Evolutionary conservation across 2,113 vertebrate genomes (phyloP), one percentile per base, ranked within the genome.

Genomic region (Capreolus pygargus): DNA sequence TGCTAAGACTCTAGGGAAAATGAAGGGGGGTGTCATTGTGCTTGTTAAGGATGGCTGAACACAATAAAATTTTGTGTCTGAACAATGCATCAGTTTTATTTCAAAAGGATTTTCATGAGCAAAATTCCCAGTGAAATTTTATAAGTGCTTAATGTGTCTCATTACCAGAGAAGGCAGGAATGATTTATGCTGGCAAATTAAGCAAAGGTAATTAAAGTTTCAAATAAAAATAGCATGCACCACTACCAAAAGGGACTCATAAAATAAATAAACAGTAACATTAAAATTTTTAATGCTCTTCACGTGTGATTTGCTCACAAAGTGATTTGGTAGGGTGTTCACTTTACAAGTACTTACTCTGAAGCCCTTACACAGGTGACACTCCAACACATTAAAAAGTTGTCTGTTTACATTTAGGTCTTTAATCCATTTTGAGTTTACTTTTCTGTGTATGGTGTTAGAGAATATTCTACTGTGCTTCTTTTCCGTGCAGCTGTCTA

Each of bases 131-230:
- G 6, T 81, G n/a, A 74, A 47, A 74, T 95, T 86, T 78, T 60
- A 43, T 43, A 92, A 89, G 17, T 17, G 61, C 11, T 52, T 58
- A 87, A 79, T 89, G 10, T 43, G n/a, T 36, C 52, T 86, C n/a
- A 85, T 86, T 28, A 89, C 47, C 13, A 33, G 67, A 70, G 43
- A 54, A 79, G 5, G 7, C n/a, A 81, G 7, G 21, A 60, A 58
- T 95, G 67, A 92, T 81, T 95, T 70, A 81, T n/a, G 10, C 13
- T 61, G 8, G 36, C 36, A 89, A 70, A 13, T 74, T 96, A 45
- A 89, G 78, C 45, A 55, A 78, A 39, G 28, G 39, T 94, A 91
- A 94, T 92, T 94, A 94, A 96, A 92, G 23, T 3, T 89, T 36
- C 36, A 21, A 54, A 82, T 36, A 43, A 89, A 97, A 87, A 52